Conservation (phyloP, 2,888 invertebrate species). For the Callyntrura guangdongensis region DNA sequence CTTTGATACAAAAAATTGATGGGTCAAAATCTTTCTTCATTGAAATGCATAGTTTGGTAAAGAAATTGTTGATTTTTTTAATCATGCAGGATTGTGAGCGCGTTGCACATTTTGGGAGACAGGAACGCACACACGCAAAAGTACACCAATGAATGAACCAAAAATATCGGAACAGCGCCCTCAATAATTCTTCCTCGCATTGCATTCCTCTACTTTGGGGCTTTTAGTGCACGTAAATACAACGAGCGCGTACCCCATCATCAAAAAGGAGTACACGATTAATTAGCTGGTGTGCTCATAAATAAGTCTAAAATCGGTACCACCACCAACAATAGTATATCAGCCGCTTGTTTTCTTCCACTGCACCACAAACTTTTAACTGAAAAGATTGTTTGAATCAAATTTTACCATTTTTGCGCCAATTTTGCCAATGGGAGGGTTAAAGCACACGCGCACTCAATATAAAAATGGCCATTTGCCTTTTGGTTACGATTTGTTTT, state of each 20-base stretch:
- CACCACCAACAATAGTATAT: neutral
- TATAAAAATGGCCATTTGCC: constrained; percentile 37
- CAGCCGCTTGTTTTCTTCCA: neutral
- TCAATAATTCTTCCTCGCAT: constrained; percentile 11
- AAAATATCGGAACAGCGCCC: constrained; percentile 22
- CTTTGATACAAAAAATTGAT: neutral
- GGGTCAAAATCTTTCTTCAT: neutral
- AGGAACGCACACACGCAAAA: too few relatives aligned
- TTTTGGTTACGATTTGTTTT: constrained; percentile 47
- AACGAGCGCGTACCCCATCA: neutral
- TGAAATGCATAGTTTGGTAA: neutral
- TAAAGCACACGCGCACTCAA: constrained; percentile 14
- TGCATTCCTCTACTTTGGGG: neutral
- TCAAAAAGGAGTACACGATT: constrained; percentile 3
- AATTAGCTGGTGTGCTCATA: neutral
- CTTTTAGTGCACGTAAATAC: neutral
- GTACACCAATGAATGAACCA: constrained; percentile 1
- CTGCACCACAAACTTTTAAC: constrained; percentile 6
- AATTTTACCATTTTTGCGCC: constrained; percentile 38
- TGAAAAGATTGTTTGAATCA: constrained; percentile 25
- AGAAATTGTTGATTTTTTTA: too few relatives aligned
- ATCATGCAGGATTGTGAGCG: too few relatives aligned
- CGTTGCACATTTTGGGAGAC: too few relatives aligned
- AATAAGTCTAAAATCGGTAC: constrained; percentile 45
- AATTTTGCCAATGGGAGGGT: constrained; percentile 40